Evolutionary conservation across 2,797 vertebrate genomes (phyloP).

Genomic region (Argyrosomus regius): DNA sequence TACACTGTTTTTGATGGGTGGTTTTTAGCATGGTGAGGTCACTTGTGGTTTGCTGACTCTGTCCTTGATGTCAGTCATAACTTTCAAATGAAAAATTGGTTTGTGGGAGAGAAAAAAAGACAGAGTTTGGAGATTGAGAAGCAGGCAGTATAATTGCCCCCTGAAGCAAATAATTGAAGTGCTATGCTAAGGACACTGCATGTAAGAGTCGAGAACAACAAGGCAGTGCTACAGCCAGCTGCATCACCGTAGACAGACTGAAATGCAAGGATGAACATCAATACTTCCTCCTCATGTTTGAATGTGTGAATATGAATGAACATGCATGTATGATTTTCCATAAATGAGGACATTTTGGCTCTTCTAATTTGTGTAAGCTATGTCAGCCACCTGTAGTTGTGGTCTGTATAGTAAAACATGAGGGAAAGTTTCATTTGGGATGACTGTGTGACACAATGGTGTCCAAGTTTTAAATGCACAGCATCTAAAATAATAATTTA

Average conservation of each 20-base stretch:
- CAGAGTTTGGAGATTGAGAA: slow-evolving; percentile 61
- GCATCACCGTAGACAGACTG: slow-evolving; percentile 15
- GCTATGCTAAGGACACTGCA: slow-evolving; percentile 13
- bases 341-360: neutral
- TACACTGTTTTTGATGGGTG: neutral
- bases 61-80: slow-evolving; percentile 57
- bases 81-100: slow-evolving; percentile 37
- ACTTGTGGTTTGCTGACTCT: slow-evolving; percentile 51
- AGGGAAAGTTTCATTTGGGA: neutral
- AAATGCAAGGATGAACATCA: slow-evolving; percentile 10
- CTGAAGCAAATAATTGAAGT: slow-evolving; percentile 70
- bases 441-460: neutral
- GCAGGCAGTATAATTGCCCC: slow-evolving; percentile 65
- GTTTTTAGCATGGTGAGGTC: slow-evolving; percentile 1
- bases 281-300: too few species aligned
- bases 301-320: too few species aligned
- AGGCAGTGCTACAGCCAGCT: slow-evolving; percentile 6
- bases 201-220: slow-evolving; percentile 22
- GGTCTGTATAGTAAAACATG: slow-evolving; percentile 2
- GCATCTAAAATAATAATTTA: slow-evolving; percentile 36
- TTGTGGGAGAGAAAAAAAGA: neutral
- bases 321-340: slow-evolving; percentile 3
- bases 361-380: neutral
- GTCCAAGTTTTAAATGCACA: slow-evolving; percentile 17
- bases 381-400: neutral